phyloP scores from a whole-genome alignment of 2,113 vertebrate genomes.

The Apeltes quadracus region DNA sequence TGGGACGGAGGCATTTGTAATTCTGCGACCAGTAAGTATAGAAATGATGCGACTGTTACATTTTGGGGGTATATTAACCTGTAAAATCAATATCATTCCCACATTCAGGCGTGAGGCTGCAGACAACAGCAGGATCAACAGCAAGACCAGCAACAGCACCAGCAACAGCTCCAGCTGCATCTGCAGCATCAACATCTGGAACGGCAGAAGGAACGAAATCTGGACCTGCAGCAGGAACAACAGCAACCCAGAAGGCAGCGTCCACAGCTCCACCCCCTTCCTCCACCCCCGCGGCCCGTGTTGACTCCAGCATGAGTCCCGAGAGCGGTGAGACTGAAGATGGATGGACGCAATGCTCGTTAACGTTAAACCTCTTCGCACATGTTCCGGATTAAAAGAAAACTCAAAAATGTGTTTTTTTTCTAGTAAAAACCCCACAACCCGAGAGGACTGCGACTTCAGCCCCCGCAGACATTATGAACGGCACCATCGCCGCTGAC shows the following conservation, averaged over 20 bases:
- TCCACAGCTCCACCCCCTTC: accelerated
- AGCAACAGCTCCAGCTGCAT: accelerated
- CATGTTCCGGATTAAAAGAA: background rate
- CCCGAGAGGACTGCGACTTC: accelerated
- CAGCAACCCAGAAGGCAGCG: background rate
- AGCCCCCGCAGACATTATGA: accelerated
- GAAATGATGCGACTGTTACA: background rate
- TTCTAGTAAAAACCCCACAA: accelerated
- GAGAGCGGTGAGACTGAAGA: slow-evolving; percentile 11
- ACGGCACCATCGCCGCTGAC: accelerated
- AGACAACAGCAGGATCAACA: background rate
- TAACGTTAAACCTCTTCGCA: no score
- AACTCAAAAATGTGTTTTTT: background rate
- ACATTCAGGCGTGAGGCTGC: background rate
- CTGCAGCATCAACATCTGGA: accelerated
- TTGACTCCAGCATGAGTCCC: accelerated
- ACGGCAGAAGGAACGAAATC: accelerated
- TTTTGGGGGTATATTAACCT: background rate
- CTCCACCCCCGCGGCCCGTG: accelerated
- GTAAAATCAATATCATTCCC: background rate
- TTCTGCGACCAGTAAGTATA: background rate
- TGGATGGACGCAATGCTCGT: background rate
- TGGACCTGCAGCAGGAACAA: accelerated
- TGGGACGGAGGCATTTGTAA: background rate
- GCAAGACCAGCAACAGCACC: accelerated